Base-by-base conservation (phyloP, 2,113 vertebrate genomes). In the Eublepharis macularius region DNA sequence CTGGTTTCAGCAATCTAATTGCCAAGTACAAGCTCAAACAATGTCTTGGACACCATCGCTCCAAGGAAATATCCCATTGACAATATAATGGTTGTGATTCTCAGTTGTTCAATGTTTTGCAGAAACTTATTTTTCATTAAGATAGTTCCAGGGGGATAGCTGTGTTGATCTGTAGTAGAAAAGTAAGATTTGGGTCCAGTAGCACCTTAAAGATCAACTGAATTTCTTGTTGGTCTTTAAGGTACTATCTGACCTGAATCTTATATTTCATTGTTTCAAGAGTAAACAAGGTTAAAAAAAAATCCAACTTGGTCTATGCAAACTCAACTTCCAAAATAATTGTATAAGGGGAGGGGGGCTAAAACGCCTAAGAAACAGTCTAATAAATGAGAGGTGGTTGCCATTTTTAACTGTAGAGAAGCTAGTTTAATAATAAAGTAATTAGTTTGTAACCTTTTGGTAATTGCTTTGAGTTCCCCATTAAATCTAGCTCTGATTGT, bases 371-470 rank as follows among this genome's bases (percentile, higher is more conserved):
- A 91, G 87, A 80, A 29, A 72, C 54, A 51, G 0, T 2, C 0
- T 54, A 76, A 83, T 39, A 86, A 87, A 68, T 0, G 0, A 75
- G 82, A 86, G 63, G 14, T n/a, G 49, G 6, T 39, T 88, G 36
- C 63, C 77, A 79, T 85, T 85, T 87, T 80, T 77, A 83, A 63
- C 36, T 88, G 79, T 72, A 7, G 68, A 88, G 90, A 8, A 77
- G 68, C 26, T 91, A 91, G 80, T 82, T 90, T 91, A 93, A 88
- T 91, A 94, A 81, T 91, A 86, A 41, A 90, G 51, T 93, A 92
- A 94, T 93, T 94, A 92, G 36, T 87, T 89, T 81, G 51, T 83
- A 95, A 94, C 89, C 93, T 92, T 93, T 90, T 86, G 72, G 21
- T 94, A 91, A 94, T 89, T 93, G 86, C 91, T 92, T 93, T 94